Conservation (phyloP, 2,113 vertebrate species). For the Enhydra lutris region DNA sequence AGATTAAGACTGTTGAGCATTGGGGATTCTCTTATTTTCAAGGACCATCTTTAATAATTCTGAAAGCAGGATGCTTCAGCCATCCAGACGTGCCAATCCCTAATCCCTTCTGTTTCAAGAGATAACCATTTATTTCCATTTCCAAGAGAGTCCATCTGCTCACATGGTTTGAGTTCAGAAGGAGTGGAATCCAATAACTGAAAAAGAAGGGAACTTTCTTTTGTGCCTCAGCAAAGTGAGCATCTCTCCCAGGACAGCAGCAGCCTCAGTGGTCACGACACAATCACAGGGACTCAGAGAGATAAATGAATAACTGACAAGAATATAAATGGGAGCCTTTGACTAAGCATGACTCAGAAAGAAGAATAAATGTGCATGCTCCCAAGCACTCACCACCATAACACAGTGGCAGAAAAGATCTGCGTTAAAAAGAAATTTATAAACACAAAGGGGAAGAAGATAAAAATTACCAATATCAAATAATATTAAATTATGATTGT, state of each 20-base stretch:
- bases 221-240: not conserved
- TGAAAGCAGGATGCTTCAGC: not conserved
- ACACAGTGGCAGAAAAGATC: accelerated
- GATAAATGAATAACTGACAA: not conserved
- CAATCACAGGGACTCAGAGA: not conserved
- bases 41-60: not conserved
- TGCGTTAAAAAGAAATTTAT: not conserved
- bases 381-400: too few relatives aligned
- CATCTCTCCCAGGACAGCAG: not conserved
- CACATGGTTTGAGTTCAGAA: not conserved
- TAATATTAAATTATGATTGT: not conserved
- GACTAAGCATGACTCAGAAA: not conserved
- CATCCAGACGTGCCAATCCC: accelerated
- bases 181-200: not conserved
- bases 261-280: not conserved
- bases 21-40: not conserved
- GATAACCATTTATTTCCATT: constrained; percentile 6
- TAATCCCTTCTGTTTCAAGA: constrained; percentile 13
- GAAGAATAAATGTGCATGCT: not conserved
- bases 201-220: not conserved
- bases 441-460: not conserved
- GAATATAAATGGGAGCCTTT: not conserved
- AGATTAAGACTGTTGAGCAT: not conserved
- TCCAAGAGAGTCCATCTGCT: not conserved
- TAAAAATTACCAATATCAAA: not conserved